Evolutionary conservation across 2,888 invertebrate genomes (phyloP), one percentile per base, ranked within the genome.

Genomic region (Diloba caeruleocephala): DNA sequence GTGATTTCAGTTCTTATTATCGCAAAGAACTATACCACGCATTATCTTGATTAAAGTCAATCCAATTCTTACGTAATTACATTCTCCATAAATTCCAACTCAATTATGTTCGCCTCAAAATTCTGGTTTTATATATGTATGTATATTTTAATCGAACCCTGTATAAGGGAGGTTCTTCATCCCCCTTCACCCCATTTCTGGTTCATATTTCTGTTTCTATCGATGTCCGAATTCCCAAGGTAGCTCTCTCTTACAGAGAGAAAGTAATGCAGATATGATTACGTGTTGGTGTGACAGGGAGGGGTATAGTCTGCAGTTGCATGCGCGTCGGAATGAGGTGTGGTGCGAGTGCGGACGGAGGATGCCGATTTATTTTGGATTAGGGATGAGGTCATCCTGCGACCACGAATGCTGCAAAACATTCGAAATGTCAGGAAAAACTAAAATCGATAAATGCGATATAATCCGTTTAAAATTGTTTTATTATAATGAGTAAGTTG

Each of bases 231-330:
- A 67, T 63, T 56, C 54, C 62, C 67, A 63, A 55, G 55, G 50
- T 33, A 51, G 25, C 53, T 62, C 50, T 55, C 55, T 67, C 52
- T 49, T 54, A 44, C 55, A 34, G 76, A 53, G 59, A 12, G 67
- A 74, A 29, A 1, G 66, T 26, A 71, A 74, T 2, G 19, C 49
- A 19, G 12, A 39, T 58, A 64, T 23, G 14, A 8, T 9, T 23
- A 3, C 3, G n/a, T 3, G 17, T 31, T 15, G 9, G 75, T 41
- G 51, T 2, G 67, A 76, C 0, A 29, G 67, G 50, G 76, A 74
- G 4, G 9, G 65, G 26, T 34, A 52, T 54, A 63, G 68, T 60
- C 67, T 68, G 60, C 71, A 73, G 70, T 66, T 63, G 49, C 19
- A 48, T 28, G 53, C 53, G 50, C 42, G 68, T 26, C 48, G 39